Evolutionary conservation across 2,113 vertebrate species (phyloP), one percentile per base, ranked within the genome.

Genomic region (Ameiurus melas): DNA sequence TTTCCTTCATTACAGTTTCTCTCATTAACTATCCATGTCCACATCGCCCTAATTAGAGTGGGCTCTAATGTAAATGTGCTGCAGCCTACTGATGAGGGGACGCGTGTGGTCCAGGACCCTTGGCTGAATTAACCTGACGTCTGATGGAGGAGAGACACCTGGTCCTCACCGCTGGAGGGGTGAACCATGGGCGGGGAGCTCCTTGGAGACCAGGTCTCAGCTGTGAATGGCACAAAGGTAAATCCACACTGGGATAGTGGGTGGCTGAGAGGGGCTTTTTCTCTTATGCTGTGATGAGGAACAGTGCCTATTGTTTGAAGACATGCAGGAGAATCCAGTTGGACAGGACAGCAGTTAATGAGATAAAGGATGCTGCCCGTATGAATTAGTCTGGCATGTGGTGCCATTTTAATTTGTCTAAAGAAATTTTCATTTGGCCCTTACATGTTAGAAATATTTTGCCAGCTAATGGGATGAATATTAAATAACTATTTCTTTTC

Each of bases 191-290:
- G 92, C 87, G 87, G 83, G 89, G 89, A 90, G 92, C 92, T 96
- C 96, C 94, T 92, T 87, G 93, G 95, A 94, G 88, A 94, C 92
- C 92, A 93, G 94, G 96, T 88, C 96, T 95, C 97, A 98, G 96
- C 97, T 98, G 97, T 94, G 92, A 92, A 94, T 94, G 92, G 92
- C 90, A 92, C 92, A 92, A 90, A 94, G 94, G 94, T 94, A 93
- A 94, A 94, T 92, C 90, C 92, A 94, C 94, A 93, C 91, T 92
- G 93, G 93, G 91, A 90, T 73, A 57, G 88, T 71, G 86, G 77
- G 91, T 78, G 89, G 92, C 93, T 94, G 25, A 33, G 27, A 68
- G 66, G 85, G 85, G 68, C 58, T 30, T 68, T 39, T 78, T 70
- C 80, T 90, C 80, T 88, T 93, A 88, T 6, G 60, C 2, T 71